Evolutionary conservation across 2,113 vertebrate genomes (phyloP).

Genomic region (zebrafish (Danio rerio)): DNA sequence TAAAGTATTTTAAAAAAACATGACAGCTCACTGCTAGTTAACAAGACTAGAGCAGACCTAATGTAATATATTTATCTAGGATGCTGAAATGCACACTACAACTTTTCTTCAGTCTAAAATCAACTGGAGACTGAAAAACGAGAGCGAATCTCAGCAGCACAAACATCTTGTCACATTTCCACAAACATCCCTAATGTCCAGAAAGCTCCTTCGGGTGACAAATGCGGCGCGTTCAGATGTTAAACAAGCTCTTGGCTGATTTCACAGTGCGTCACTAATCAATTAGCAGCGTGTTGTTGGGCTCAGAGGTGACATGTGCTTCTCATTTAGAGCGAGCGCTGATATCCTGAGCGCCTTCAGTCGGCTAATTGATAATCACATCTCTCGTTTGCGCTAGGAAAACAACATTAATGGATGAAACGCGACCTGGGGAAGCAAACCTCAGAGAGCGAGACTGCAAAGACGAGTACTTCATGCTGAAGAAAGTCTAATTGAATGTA

Average conservation of each 20-base stretch:
- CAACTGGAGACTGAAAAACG: constrained; percentile 7
- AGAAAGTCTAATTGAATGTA: constrained; percentile 24
- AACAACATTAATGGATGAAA: constrained; percentile 45
- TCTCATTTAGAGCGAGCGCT: constrained; percentile 47
- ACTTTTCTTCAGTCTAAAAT: background rate
- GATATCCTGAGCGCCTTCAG: constrained; percentile 45
- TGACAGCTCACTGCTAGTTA: no score
- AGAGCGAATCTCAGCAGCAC: constrained; percentile 3
- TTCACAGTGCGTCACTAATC: constrained; percentile 52
- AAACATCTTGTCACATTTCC: constrained; percentile 12
- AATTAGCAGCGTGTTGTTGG: constrained; percentile 50
- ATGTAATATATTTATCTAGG: background rate
- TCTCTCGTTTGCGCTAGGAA: constrained; percentile 49
- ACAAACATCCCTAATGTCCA: background rate
- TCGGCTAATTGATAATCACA: constrained; percentile 56
- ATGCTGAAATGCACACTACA: background rate
- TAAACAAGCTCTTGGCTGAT: constrained; percentile 34
- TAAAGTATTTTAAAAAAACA: no score
- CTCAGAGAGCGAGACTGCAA: background rate
- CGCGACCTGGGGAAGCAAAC: background rate
- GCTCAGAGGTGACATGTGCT: constrained; percentile 56
- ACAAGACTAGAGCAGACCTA: no score
- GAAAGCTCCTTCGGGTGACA: background rate
- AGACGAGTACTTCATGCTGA: constrained; percentile 7
- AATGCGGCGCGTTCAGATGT: constrained; percentile 35